Base-by-base conservation (phyloP, 2,888 invertebrate species). In the Patella pellucida region DNA sequence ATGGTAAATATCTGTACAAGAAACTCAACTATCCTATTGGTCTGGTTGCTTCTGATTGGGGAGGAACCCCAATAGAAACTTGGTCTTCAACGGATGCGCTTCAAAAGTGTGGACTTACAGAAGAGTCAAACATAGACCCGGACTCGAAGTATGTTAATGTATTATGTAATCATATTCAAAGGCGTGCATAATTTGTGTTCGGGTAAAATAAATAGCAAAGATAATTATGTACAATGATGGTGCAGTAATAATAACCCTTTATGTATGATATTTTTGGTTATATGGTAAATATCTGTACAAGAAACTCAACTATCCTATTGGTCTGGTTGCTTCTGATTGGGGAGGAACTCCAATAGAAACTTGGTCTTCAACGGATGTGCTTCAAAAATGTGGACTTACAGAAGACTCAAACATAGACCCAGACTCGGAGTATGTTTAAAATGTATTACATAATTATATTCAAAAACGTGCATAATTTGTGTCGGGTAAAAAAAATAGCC, bases 241-340 rank as follows among this genome's bases (percentile, higher is more conserved):
- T 31, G 4, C 31, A 31, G 31, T 31, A 31, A 31, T 31, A 3
- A 31, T 4, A 3, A 41, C 5, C 41, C 41, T 41, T 41, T 9
- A 7, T 41, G 7, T 41, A 41, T 41, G 41, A 9, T 41, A 9
- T 41, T 41, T 41, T 41, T 41, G 41, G 7, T 7, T 41, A 73
- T 89, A 85, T 78, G 90, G 88, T 3, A 85, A 86, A 76, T 83
- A 85, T 69, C 80, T 90, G 52, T 85, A 86, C 73, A 76, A 85
- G 52, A 80, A 81, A n/a, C 78, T 89, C 54, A 79, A 84, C 1
- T 83, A 85, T 69, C 89, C 90, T 1, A 83, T 90, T 5, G 89
- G 87, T 11, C 79, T 88, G 19, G 77, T 88, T 14, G 82, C 79
- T 0, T 76, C 85, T 7, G 76, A 80, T 3, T 86, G 85, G 84